Percentiles rank a stretch among this genome's conserved stretches.
Conservation (phyloP, 2,888 invertebrate species). For the Salpingus planirostris region DNA sequence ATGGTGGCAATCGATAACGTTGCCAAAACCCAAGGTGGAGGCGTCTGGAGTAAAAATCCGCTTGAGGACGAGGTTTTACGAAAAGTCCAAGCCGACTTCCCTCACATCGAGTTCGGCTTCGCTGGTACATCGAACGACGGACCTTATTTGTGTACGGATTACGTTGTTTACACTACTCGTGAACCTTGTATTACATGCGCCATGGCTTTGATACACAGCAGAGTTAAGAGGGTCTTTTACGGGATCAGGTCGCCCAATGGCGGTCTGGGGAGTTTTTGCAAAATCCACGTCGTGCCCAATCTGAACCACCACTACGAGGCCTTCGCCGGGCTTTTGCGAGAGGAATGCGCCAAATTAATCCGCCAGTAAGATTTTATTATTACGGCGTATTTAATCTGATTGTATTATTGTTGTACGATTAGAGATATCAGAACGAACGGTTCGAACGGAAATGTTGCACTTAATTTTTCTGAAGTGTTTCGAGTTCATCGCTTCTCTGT, state of each 20-base stretch:
- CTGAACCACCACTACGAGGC: conserved; percentile 92
- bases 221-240: conserved; percentile 76
- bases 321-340: conserved; percentile 54
- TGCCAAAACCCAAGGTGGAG: conserved; percentile 73
- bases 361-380: too few relatives aligned
- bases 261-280: conserved; percentile 59
- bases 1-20: conserved; percentile 84
- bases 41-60: conserved; percentile 50
- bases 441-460: too few relatives aligned
- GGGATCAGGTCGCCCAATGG: conserved; percentile 51
- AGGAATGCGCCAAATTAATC: conserved; percentile 38
- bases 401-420: too few relatives aligned
- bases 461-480: too few relatives aligned
- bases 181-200: conserved; percentile 95
- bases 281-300: conserved; percentile 67
- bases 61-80: conserved; percentile 19
- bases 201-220: conserved; percentile 91
- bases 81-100: conserved; percentile 37
- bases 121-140: conserved; percentile 47
- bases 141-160: conserved; percentile 81
- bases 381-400: too few relatives aligned
- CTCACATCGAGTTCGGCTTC: conserved; percentile 38
- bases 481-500: too few relatives aligned
- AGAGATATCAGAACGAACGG: too few relatives aligned
- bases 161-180: conserved; percentile 68